Evolutionary conservation across 37 sponge, comb jelly and placozoan species (phyloP).

Genomic region (Eunapius fragilis): DNA sequence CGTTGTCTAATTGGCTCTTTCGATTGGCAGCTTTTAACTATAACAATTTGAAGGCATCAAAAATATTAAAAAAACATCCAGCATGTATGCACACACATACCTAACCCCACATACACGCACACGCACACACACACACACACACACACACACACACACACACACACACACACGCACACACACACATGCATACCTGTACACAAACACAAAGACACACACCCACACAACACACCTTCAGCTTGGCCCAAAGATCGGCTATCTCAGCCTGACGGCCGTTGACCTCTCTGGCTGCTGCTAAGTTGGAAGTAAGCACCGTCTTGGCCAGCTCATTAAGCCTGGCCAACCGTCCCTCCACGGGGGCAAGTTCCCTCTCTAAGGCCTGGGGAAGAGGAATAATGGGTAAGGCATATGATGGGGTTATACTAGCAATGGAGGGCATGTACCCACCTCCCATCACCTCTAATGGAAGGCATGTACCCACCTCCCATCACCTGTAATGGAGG

Average conservation of each 20-base stretch:
- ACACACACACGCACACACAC: constrained; percentile 3
- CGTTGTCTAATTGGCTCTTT: constrained; percentile 70
- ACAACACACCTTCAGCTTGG: constrained; percentile 68
- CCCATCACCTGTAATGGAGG: too few species aligned
- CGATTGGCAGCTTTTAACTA: constrained; percentile 68
- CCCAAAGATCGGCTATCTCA: constrained; percentile 78
- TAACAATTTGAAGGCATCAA: neutral
- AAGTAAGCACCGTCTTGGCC: constrained; percentile 43
- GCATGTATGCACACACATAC: neutral
- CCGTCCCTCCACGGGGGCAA: constrained; percentile 89
- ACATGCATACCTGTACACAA: neutral
- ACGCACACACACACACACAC: constrained; percentile 10
- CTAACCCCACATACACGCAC: neutral
- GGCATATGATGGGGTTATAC: too few species aligned
- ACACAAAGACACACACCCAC: neutral
- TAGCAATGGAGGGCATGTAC: too few species aligned
- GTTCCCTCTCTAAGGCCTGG: constrained; percentile 86
- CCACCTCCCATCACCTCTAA: too few species aligned
- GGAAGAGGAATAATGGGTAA: neutral
- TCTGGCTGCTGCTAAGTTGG: constrained; percentile 35
- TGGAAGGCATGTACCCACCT: too few species aligned
- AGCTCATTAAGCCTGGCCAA: constrained; percentile 52
- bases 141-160: too few species aligned
- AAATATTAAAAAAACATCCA: too few species aligned
- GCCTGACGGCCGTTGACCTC: constrained; percentile 51